Conservation (phyloP, 2,113 vertebrate genomes). For the Petroica traversi region DNA sequence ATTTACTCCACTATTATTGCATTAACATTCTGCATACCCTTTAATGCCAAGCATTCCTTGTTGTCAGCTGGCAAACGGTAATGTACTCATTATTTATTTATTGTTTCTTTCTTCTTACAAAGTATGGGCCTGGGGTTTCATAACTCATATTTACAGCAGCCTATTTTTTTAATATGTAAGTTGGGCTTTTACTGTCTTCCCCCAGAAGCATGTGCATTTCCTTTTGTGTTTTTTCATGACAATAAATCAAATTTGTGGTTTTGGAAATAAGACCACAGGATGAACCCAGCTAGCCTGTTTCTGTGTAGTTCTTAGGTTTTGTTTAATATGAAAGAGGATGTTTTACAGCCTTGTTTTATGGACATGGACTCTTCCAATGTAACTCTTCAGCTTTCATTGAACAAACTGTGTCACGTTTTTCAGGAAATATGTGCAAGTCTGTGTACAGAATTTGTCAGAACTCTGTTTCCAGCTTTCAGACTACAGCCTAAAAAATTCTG, state of each 20-base stretch:
- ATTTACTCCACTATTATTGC: slow-evolving; percentile 96
- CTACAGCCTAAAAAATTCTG: slow-evolving; percentile 75
- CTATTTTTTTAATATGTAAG: neutral
- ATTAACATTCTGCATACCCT: slow-evolving; percentile 93
- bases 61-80: slow-evolving; percentile 92
- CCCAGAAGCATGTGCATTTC: neutral
- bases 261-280: neutral
- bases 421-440: slow-evolving; percentile 96
- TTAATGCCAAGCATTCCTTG: slow-evolving; percentile 89
- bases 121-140: neutral
- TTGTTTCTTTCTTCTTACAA: neutral
- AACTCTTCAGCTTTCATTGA: neutral
- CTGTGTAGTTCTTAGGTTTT: neutral
- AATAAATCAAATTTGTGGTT: neutral
- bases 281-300: neutral
- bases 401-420: neutral
- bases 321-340: neutral
- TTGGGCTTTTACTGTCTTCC: neutral
- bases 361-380: neutral
- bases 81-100: slow-evolving; percentile 14
- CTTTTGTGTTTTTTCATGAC: neutral
- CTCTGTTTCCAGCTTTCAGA: slow-evolving; percentile 86
- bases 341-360: neutral
- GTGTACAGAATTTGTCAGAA: slow-evolving; percentile 90
- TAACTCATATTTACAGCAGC: neutral